Evolutionary conservation across 2,797 vertebrate genomes (phyloP).

Genomic region (Sebastes kiyomatsui): DNA sequence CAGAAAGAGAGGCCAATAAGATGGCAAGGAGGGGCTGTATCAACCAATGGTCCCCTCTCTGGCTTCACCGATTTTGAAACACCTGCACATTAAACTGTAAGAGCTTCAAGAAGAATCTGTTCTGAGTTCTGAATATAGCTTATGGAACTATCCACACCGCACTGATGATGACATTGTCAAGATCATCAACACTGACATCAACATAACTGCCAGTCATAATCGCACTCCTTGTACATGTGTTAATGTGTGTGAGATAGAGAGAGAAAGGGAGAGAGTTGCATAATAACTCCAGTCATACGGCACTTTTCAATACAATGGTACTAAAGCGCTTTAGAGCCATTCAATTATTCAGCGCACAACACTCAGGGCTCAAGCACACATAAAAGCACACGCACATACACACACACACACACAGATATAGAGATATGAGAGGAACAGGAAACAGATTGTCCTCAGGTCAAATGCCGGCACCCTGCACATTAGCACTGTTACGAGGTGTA

Average conservation of each 20-base stretch:
- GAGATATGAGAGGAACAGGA: background rate
- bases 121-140: background rate
- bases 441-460: constrained; percentile 9
- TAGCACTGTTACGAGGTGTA: background rate
- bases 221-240: background rate
- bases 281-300: background rate
- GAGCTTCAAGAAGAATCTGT: background rate
- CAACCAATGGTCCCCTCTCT: background rate
- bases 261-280: background rate
- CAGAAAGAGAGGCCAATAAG: background rate
- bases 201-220: background rate
- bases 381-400: background rate
- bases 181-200: background rate
- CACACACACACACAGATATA: background rate
- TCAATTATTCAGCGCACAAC: constrained; percentile 13
- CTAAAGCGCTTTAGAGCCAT: background rate
- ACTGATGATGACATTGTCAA: background rate
- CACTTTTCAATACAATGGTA: background rate
- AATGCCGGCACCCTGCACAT: background rate
- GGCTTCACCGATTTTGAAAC: background rate
- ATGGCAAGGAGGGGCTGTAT: background rate
- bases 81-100: background rate
- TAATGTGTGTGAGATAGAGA: background rate
- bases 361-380: background rate
- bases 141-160: background rate